Evolutionary conservation across 2,113 vertebrate species (phyloP).

Genomic region (Hippocampus abdominalis): DNA sequence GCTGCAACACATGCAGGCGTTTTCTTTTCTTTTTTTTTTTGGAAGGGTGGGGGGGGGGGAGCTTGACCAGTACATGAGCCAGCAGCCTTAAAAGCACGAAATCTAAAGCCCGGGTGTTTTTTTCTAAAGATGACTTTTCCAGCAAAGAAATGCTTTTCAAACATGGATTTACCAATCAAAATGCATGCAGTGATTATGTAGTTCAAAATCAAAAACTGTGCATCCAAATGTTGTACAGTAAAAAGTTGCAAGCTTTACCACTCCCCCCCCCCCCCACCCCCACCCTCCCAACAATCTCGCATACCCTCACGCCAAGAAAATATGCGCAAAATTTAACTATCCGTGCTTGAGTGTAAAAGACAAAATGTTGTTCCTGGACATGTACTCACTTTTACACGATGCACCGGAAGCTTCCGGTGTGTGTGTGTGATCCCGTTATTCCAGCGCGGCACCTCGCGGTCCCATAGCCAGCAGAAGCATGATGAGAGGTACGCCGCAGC

Average conservation of each 20-base stretch:
- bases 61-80: conserved; percentile 1
- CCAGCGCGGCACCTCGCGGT: conserved; percentile 4
- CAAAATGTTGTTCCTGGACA: too few species aligned
- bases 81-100: conserved; percentile 6
- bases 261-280: not conserved
- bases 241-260: conserved; percentile 34
- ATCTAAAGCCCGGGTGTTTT: conserved; percentile 17
- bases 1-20: not conserved
- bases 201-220: not conserved
- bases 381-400: conserved; percentile 41
- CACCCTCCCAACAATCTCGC: not conserved
- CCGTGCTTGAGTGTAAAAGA: not conserved
- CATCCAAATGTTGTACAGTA: not conserved
- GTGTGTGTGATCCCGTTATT: conserved; percentile 21
- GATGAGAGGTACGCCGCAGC: conserved; percentile 1
- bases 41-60: not conserved
- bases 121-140: conserved; percentile 12
- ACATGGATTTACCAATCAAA: not conserved
- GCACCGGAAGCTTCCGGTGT: not conserved
- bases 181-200: not conserved
- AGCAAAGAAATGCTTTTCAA: not conserved
- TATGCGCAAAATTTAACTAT: conserved; percentile 7
- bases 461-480: not conserved
- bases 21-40: not conserved
- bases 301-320: conserved; percentile 7